Evolutionary conservation across 2,797 vertebrate genomes (phyloP).

Genomic region (Pempheris klunzingeri): DNA sequence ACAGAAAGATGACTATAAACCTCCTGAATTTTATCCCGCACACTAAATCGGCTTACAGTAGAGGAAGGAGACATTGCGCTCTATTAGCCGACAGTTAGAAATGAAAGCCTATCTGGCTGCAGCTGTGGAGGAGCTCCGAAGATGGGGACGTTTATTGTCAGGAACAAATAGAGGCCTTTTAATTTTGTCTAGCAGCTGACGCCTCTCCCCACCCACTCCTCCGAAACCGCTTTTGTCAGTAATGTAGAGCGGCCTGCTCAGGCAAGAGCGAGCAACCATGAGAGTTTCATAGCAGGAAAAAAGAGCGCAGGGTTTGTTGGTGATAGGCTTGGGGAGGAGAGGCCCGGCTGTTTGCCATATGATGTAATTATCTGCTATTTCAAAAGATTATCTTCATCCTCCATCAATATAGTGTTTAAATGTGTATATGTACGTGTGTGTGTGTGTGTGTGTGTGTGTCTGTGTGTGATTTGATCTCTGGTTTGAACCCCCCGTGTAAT

Average conservation of each 20-base stretch:
- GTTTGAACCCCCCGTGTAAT: constrained; percentile 73
- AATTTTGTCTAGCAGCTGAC: constrained; percentile 82
- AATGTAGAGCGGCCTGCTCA: constrained; percentile 64
- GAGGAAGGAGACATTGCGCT: constrained; percentile 65
- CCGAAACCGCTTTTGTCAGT: constrained; percentile 74
- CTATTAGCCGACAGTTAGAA: constrained; percentile 65
- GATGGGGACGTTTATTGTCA: constrained; percentile 77
- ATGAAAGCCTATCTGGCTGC: constrained; percentile 76
- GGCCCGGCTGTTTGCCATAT: constrained; percentile 76
- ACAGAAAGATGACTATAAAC: constrained; percentile 50
- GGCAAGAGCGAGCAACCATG: constrained; percentile 56
- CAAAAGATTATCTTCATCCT: constrained; percentile 77
- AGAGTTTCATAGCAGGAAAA: constrained; percentile 60
- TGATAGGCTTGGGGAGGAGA: constrained; percentile 47
- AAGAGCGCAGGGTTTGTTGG: constrained; percentile 53
- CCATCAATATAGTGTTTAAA: constrained; percentile 69
- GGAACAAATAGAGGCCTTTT: constrained; percentile 80
- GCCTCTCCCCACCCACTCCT: constrained; percentile 77
- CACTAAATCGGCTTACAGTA: constrained; percentile 73
- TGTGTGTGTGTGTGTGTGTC: constrained; percentile 31
- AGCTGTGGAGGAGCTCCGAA: constrained; percentile 78
- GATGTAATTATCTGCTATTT: constrained; percentile 80
- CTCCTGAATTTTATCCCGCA: constrained; percentile 55
- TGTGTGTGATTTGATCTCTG: constrained; percentile 67
- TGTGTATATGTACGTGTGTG: constrained; percentile 42